A percentile compares a stretch with the other conserved stretches of the same genome.
Evolutionary conservation across 2,113 vertebrate genomes (phyloP).

Genomic region (Leucopsar rothschildi): DNA sequence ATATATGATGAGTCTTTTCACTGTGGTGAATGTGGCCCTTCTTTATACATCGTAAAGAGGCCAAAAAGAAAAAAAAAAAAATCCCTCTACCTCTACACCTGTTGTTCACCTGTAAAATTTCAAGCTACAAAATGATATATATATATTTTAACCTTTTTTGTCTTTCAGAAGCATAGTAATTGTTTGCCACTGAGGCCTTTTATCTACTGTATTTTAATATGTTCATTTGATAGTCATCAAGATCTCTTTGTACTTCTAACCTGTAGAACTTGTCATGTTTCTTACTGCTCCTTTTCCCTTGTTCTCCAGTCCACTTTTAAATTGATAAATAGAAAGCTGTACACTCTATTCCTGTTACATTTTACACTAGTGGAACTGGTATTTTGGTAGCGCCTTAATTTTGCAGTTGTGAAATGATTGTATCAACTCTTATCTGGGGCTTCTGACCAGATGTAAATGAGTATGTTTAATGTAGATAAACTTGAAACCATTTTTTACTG

Average conservation of each 20-base stretch:
- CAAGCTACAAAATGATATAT: slow-evolving; percentile 35
- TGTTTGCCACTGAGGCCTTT: slow-evolving; percentile 62
- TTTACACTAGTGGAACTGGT: slow-evolving; percentile 57
- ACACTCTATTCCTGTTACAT: slow-evolving; percentile 44
- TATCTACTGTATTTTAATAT: slow-evolving; percentile 52
- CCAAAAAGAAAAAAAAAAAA: slow-evolving; percentile 35
- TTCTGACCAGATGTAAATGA: slow-evolving; percentile 65
- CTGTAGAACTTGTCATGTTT: slow-evolving; percentile 48
- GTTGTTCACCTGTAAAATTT: slow-evolving; percentile 59
- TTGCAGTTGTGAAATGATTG: slow-evolving; percentile 71
- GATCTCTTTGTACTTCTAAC: slow-evolving; percentile 52
- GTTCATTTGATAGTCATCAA: slow-evolving; percentile 46
- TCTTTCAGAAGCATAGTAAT: slow-evolving; percentile 53
- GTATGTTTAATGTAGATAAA: slow-evolving; percentile 68
- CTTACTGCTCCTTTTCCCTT: slow-evolving; percentile 39
- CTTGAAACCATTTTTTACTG: slow-evolving; percentile 68
- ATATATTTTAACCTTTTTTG: slow-evolving; percentile 56
- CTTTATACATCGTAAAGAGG: slow-evolving; percentile 62
- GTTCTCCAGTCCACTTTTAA: slow-evolving; percentile 58
- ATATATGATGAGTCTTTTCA: slow-evolving; percentile 64
- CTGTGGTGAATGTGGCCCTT: slow-evolving; percentile 65
- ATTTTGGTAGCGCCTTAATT: slow-evolving; percentile 68
- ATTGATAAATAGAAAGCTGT: slow-evolving; percentile 50
- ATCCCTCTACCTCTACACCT: slow-evolving; percentile 61
- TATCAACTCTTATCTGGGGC: slow-evolving; percentile 68